Base-by-base conservation (phyloP, 92 coral and sea anemone genomes). In the Heteractis magnifica region DNA sequence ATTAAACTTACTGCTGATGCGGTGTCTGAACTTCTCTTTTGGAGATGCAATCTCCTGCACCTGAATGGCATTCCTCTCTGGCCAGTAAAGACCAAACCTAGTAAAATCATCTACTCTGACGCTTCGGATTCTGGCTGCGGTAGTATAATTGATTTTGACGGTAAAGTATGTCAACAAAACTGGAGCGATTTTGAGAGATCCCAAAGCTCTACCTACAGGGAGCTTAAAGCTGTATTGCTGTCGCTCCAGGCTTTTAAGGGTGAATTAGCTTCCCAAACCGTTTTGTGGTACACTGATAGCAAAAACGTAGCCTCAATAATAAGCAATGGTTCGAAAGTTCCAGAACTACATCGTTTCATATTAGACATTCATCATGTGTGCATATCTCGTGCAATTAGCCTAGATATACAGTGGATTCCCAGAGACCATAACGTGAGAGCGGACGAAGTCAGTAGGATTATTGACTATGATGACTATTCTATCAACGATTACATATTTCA, bases 41-140 rank as follows among this genome's bases (percentile, higher is more conserved):
- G 94, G 91, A 52, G 14, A 12, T 41, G 65, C 3, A 84, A 82
- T 49, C 85, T 85, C 15, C n/a, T 23, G 3, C n/a, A 26, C 71
- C 81, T 85, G 3, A 88, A 85, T 71, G 52, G 89, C 51, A 79
- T 81, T 7, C 62, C 74, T 14, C 71, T 64, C 10, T 90, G 90
- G 90, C 51, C 75, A 5, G 49, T 34, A 11, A 49, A 80, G 52
- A 18, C 76, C 41, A 59, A 60, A 58, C 93, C 88, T 49, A 75
- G 73, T 77, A 79, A 76, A 86, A 77, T 86, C 9, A 83, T 72
- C 49, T 90, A 68, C 75, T 90, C 92, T 6, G 88, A 90, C 73
- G 92, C 90, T 56, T 89, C 88, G 23, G 52, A 58, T 76, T 56
- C 73, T 13, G 92, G 90, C 14, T 86, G 90, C 60, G 93, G 90